Conservation (phyloP, 2,888 invertebrate species). For the Nomada hirtipes region DNA sequence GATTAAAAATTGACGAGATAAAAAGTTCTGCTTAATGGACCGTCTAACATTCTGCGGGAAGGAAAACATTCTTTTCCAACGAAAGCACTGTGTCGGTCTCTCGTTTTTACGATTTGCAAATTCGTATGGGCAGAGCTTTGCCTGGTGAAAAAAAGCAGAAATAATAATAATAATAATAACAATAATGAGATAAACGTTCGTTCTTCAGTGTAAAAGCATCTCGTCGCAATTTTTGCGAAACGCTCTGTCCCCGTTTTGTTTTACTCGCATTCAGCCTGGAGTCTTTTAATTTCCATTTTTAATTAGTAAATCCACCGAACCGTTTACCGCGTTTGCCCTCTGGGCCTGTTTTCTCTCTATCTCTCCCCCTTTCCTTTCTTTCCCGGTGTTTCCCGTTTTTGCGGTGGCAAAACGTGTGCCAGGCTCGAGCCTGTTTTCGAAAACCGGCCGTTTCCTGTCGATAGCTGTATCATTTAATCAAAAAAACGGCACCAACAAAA, state of each 20-base stretch:
- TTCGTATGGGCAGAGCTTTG: background rate
- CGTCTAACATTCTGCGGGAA: no score
- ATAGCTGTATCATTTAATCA: constrained; percentile 51
- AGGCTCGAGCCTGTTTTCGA: constrained; percentile 41
- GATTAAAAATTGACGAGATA: no score
- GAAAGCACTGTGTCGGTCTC: no score
- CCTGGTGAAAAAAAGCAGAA: background rate
- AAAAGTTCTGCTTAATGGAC: no score
- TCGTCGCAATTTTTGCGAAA: constrained; percentile 34
- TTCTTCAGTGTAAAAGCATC: background rate
- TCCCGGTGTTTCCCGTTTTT: constrained; percentile 43
- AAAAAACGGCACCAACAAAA: constrained; percentile 43
- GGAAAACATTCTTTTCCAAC: no score
- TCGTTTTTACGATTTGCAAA: no score
- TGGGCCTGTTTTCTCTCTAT: constrained; percentile 37
- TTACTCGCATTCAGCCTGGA: constrained; percentile 29
- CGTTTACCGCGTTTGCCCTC: constrained; percentile 59
- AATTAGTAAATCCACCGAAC: constrained; percentile 70
- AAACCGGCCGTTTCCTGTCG: constrained; percentile 50
- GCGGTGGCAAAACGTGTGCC: constrained; percentile 39
- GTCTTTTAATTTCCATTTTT: constrained; percentile 71
- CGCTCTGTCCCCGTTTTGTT: constrained; percentile 15
- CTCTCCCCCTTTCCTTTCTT: constrained; percentile 12
- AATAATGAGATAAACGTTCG: background rate
- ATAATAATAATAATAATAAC: no score